These are phyloP conservation scores for Chrysochloris asiatica DNA, from an alignment of 2,113 vertebrate genomes.

Conservation along the genomic window DNA sequence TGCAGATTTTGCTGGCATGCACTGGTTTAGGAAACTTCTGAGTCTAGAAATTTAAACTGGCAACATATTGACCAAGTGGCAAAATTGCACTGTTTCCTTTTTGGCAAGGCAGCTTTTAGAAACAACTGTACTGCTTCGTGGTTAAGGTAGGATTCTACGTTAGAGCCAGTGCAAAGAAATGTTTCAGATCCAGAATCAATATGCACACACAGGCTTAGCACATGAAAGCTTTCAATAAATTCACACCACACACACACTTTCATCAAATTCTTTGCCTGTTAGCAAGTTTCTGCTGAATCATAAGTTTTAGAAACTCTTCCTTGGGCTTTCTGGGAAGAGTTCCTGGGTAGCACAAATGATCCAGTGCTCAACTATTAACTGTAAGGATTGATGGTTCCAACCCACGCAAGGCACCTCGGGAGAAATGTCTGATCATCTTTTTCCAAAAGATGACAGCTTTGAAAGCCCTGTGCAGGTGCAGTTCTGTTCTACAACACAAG, in stretches of 20 bases:
- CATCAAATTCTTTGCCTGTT: neutral
- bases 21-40: slow-evolving; percentile 40
- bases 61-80: slow-evolving; percentile 10
- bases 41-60: neutral
- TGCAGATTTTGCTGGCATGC: slow-evolving; percentile 13
- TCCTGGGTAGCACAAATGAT: neutral
- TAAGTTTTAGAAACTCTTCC: neutral
- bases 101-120: slow-evolving; percentile 22
- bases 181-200: slow-evolving; percentile 19
- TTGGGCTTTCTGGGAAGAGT: neutral
- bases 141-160: neutral
- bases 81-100: slow-evolving; percentile 18
- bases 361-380: neutral
- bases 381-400: neutral
- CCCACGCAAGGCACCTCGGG: neutral
- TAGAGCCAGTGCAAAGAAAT: slow-evolving; percentile 40
- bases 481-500: neutral
- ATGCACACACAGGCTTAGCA: neutral
- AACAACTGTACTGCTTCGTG: neutral
- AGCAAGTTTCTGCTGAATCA: neutral
- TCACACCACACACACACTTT: neutral
- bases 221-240: neutral
- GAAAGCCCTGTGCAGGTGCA: neutral
- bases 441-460: neutral
- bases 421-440: neutral